Conservation (phyloP, 2,113 vertebrate genomes). For the pig (Sus scrofa) region T2T-Sscrofa CM000815.6:26270001-26270500, state of each 20-base stretch:
- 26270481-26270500: background rate
- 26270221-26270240: background rate
- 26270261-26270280: background rate
- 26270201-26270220: accelerated
- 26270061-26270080: background rate
- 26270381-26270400: background rate
- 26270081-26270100: background rate
- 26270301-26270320: background rate
- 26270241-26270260: background rate
- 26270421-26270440: background rate
- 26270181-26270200: background rate
- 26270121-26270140: background rate
- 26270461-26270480: background rate
- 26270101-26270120: background rate
- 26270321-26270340: background rate
- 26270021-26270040: background rate
- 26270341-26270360: background rate
- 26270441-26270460: background rate
- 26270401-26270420: background rate
- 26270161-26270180: background rate
- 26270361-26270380: background rate
- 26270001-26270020: background rate
- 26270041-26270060: background rate
- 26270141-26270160: background rate
- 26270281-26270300: background rate